Evolutionary conservation across 2,113 vertebrate species (phyloP).

Genomic region (Zapus hudsonius): DNA sequence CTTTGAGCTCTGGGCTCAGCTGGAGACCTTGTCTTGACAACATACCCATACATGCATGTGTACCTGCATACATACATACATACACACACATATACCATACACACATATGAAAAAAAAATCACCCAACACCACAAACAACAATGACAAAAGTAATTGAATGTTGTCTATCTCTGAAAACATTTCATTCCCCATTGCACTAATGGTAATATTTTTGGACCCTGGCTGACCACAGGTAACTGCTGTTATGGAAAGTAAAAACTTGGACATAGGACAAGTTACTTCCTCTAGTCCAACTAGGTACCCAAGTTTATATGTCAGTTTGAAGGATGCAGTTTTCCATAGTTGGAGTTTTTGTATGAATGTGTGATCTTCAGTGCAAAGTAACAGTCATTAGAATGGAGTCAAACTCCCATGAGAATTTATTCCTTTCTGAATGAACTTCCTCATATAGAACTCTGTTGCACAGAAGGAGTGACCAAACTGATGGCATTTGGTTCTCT

Average conservation of each 20-base stretch:
- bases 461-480: background rate
- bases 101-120: background rate
- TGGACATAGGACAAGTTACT: background rate
- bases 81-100: too few relatives aligned
- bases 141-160: background rate
- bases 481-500: constrained; percentile 9
- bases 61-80: too few relatives aligned
- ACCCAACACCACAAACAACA: too few relatives aligned
- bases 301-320: constrained; percentile 16
- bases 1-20: too few relatives aligned
- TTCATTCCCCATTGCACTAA: background rate
- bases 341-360: background rate
- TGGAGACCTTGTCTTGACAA: too few relatives aligned
- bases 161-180: background rate
- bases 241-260: background rate
- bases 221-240: background rate
- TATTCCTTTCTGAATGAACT: constrained; percentile 18
- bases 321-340: constrained; percentile 9
- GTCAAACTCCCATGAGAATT: background rate
- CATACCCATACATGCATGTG: too few relatives aligned
- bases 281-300: constrained; percentile 2
- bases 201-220: background rate
- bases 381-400: constrained; percentile 3
- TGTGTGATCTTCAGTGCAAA: background rate
- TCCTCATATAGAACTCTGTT: background rate